Evolutionary conservation across 2,888 invertebrate genomes (phyloP), one percentile per base, ranked within the genome.

Genomic region (Apamea crenata): DNA sequence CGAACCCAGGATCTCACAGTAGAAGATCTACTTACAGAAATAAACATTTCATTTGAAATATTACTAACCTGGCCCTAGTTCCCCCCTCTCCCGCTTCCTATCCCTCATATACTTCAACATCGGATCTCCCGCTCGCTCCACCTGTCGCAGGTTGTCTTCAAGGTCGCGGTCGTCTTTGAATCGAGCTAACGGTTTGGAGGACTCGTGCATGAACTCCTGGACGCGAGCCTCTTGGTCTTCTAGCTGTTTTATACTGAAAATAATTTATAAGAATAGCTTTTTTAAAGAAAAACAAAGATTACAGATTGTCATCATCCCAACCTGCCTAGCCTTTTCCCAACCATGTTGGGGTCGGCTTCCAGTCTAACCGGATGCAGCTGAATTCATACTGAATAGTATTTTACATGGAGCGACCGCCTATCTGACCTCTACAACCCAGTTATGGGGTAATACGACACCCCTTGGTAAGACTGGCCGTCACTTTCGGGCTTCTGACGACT

Each of bases 121-220:
- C 0, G 99, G 99, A 96, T 99, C 99, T 0, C 99, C 99, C 0
- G 97, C 98, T 78, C 98, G 97, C 87, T 99, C 98, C 83, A 98
- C 97, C 10, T 98, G 97, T 76, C 98, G 98, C 56, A 99, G 94
- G 90, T 98, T 97, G 3, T 96, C 96, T 90, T 99, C 99, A 90
- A 99, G 95, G 94, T 99, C 99, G 44, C 97, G 97, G 93, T 99
- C 99, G 90, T 99, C 98, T 6, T 97, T 98, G 93, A 99, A 98
- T 53, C 99, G 97, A 0, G 99, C 99, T 74, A 99, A 94, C 0
- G 99, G 99, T 93, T 99, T 99, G 47, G 97, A 97, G 91, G 99
- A 98, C 93, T 99, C 99, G 89, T 99, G 98, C 0, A 98, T 92
- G 90, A 98, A 98, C n/a, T 98, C 98, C 44, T 98, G 97, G 2